These are phyloP conservation scores for Hemistola chrysoprasaria DNA, from an alignment of 2,888 invertebrate species.

Conservation along the genomic window DNA sequence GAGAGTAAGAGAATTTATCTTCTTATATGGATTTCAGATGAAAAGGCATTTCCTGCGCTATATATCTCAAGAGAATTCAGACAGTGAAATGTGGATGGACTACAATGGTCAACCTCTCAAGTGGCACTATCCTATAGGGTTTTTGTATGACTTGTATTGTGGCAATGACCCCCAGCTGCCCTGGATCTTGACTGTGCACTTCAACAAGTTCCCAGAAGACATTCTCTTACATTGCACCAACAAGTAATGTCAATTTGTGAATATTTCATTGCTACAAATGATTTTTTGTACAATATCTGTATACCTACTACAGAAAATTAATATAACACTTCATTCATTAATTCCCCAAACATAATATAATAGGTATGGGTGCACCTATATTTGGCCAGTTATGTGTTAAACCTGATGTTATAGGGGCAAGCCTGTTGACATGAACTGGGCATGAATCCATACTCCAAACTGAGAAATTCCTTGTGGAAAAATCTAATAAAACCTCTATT, in stretches of 20 bases:
- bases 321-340: too few species aligned
- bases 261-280: background rate
- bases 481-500: too few species aligned
- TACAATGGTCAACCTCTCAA: constrained; percentile 95
- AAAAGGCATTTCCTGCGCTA: constrained; percentile 93
- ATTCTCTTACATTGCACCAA: constrained; percentile 93
- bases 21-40: constrained; percentile 80
- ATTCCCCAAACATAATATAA: too few species aligned
- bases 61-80: constrained; percentile 90
- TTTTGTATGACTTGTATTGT: constrained; percentile 92
- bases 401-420: too few species aligned
- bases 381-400: too few species aligned
- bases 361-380: too few species aligned
- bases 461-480: too few species aligned
- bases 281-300: too few species aligned
- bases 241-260: constrained; percentile 86
- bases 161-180: constrained; percentile 89
- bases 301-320: too few species aligned
- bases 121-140: constrained; percentile 94
- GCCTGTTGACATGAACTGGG: too few species aligned
- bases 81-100: constrained; percentile 97
- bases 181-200: constrained; percentile 97
- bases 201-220: constrained; percentile 96
- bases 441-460: too few species aligned
- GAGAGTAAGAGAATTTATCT: too few species aligned